Evolutionary conservation across 2,113 vertebrate genomes (phyloP).

Genomic region (Phalacrocorax carbo): DNA sequence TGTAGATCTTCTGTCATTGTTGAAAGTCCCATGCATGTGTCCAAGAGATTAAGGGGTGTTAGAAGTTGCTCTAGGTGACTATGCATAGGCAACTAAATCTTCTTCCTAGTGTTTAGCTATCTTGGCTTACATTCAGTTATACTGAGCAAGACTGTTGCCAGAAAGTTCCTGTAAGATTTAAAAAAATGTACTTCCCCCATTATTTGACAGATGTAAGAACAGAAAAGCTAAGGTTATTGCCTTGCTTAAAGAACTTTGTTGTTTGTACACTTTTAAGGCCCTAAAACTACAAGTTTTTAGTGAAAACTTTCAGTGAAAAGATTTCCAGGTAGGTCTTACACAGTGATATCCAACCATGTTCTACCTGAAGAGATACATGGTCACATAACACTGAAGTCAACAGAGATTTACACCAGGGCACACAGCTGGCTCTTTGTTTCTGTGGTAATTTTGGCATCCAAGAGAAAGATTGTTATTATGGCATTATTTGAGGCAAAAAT

Average conservation of each 20-base stretch:
- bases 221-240: not conserved
- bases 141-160: not conserved
- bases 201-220: not conserved
- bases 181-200: not conserved
- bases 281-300: not conserved
- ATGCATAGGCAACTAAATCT: not conserved
- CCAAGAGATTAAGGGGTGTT: not conserved
- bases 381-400: not conserved
- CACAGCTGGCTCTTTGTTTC: not conserved
- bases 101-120: not conserved
- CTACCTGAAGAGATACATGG: fast-evolving
- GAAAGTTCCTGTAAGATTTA: not conserved
- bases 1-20: not conserved
- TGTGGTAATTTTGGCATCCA: not conserved
- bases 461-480: not conserved
- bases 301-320: not conserved
- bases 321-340: not conserved
- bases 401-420: not conserved
- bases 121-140: not conserved
- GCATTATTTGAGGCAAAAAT: not conserved
- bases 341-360: not conserved
- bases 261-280: not conserved
- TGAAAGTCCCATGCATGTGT: not conserved
- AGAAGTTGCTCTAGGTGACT: not conserved
- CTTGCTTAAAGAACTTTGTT: not conserved